phyloP scores from a whole-genome alignment of 2,797 vertebrate species.

The Siniperca undulata region DNA sequence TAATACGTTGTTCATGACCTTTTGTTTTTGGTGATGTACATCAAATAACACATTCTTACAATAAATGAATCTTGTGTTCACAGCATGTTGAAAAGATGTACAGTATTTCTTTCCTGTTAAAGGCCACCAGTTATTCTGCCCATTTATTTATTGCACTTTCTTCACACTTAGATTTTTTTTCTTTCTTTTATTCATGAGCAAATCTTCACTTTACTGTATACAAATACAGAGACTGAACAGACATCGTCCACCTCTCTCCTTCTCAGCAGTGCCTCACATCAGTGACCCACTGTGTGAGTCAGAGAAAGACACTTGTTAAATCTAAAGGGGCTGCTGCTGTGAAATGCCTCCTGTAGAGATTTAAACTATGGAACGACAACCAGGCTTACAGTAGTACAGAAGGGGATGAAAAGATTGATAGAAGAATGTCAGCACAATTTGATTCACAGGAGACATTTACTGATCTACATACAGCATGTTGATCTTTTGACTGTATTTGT shows the following conservation, averaged over 20 bases:
- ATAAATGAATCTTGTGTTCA: neutral
- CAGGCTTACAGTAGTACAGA: conserved; percentile 10
- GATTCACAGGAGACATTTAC: conserved; percentile 46
- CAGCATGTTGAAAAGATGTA: neutral
- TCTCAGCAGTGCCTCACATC: conserved; percentile 25
- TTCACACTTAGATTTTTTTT: neutral
- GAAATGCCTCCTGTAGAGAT: conserved; percentile 42
- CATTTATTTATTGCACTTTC: conserved; percentile 2
- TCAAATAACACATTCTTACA: neutral
- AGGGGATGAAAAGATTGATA: conserved; percentile 38
- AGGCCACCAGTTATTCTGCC: conserved; percentile 3
- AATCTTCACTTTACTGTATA: neutral
- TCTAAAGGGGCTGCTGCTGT: conserved; percentile 32
- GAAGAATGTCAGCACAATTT: conserved; percentile 31
- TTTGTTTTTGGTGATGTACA: neutral
- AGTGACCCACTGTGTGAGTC: conserved; percentile 38
- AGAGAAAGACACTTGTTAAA: conserved; percentile 19
- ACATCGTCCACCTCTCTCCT: neutral
- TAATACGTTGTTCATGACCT: conserved; percentile 5
- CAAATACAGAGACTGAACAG: conserved; percentile 17
- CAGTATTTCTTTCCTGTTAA: conserved; percentile 2
- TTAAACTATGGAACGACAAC: conserved; percentile 35
- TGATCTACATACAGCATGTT: conserved; percentile 32
- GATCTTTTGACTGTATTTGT: conserved; percentile 33
- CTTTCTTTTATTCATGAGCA: conserved; percentile 24